phyloP scores from a whole-genome alignment of 2,888 invertebrate genomes.

The Trachelus iudaicus region DNA sequence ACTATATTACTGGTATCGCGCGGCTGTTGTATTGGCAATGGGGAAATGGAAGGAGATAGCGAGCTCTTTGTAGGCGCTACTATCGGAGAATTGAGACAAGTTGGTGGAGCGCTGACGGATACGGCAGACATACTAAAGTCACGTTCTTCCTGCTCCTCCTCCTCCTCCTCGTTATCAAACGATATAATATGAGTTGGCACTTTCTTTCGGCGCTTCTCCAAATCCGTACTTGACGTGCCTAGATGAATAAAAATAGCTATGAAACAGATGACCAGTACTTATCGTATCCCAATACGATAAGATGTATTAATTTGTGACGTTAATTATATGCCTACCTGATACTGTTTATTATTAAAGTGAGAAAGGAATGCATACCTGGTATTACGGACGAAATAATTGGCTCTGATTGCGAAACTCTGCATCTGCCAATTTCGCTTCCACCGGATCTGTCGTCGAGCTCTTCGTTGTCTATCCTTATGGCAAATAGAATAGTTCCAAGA shows the following conservation, averaged over 20 bases:
- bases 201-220: constrained; percentile 69
- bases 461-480: constrained; percentile 88
- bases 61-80: constrained; percentile 57
- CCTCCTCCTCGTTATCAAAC: constrained; percentile 73
- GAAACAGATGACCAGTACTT: background rate
- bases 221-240: constrained; percentile 24
- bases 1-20: constrained; percentile 32
- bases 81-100: constrained; percentile 73
- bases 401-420: constrained; percentile 68
- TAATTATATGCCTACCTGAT: background rate
- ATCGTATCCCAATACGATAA: background rate
- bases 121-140: constrained; percentile 26
- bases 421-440: constrained; percentile 64
- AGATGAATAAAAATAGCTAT: background rate
- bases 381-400: constrained; percentile 78
- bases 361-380: constrained; percentile 65
- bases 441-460: constrained; percentile 76
- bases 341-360: background rate
- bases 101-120: constrained; percentile 73
- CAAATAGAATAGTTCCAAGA: constrained; percentile 90
- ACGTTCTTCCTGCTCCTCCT: constrained; percentile 54
- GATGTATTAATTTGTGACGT: background rate
- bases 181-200: constrained; percentile 76
- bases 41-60: constrained; percentile 55
- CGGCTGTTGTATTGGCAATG: constrained; percentile 27